Base-by-base conservation (phyloP, 1,140 invertebrate genomes). In the Epicauta chinensis region DNA sequence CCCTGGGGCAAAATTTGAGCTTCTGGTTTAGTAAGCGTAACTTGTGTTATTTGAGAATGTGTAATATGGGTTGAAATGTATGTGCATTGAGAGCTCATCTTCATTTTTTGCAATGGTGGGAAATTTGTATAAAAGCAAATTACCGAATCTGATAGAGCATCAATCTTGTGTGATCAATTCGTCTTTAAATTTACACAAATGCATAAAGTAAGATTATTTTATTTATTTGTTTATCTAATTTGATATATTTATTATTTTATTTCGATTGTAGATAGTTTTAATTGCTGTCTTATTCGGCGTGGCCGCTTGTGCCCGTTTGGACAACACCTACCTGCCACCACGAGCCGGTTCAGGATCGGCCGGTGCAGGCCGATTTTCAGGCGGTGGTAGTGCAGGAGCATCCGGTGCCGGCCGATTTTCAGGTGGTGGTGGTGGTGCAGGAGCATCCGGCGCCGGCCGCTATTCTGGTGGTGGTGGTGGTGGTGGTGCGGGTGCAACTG, bases 71-170 rank as follows among this genome's bases (percentile, higher is more conserved):
- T n/a, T n/a, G 29, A 4, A 30, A 30, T 30, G 12, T 34, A 11
- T 34, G 10, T 12, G 12, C 32, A 34, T 34, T n/a, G 6, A 30
- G 29, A 12, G 32, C 10, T 11, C 32, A 34, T 34, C 32, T 34
- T 34, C 32, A 34, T 3, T n/a, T 34, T n/a, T 34, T 23, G 23
- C 23, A 23, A 23, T 23, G 23, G 23, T 29, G 31, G 14, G 45
- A 47, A 38, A 37, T 47, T 47, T 37, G 36, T 38, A 47, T 9
- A 49, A 40, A 49, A 49, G 46, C 37, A 49, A 49, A 37, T 39
- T 39, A 49, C 37, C 46, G 40, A 49, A 49, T 39, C 46, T 49
- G 31, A 16, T 31, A 38, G 3, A 11, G 11, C 12, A 34, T 34
- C 32, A 34, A n/a, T 34, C 32, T n/a, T n/a, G n/a, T n/a, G n/a